Conservation (phyloP, 2,113 vertebrate genomes). For the Natator depressus region DNA sequence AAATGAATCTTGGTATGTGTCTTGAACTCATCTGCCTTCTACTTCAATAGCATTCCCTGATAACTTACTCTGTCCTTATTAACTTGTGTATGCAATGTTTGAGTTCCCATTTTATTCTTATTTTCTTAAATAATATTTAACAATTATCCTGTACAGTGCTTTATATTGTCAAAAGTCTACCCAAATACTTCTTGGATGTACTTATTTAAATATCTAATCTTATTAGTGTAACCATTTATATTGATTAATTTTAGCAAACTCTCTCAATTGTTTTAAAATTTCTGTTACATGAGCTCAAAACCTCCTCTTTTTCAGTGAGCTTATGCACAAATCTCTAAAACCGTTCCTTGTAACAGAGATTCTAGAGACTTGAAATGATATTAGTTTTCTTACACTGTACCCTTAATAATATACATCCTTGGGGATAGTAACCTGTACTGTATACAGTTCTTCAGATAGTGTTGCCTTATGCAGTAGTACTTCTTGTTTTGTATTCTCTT, state of each 20-base stretch:
- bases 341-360: not conserved
- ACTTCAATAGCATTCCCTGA: slow-evolving; percentile 21
- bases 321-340: not conserved
- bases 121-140: not conserved
- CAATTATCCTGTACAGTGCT: not conserved
- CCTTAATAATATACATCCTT: not conserved
- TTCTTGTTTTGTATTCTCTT: too few relatives aligned
- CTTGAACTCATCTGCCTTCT: slow-evolving; percentile 47
- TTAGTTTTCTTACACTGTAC: not conserved
- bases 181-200: not conserved
- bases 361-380: not conserved
- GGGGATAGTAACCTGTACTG: not conserved
- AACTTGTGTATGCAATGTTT: not conserved
- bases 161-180: not conserved
- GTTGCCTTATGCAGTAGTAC: too few relatives aligned
- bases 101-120: not conserved
- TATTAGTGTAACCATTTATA: not conserved
- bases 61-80: not conserved
- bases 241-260: not conserved
- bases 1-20: slow-evolving; percentile 53
- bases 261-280: not conserved
- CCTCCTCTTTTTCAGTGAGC: not conserved
- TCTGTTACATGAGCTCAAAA: not conserved
- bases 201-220: not conserved
- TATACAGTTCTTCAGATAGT: not conserved